Evolutionary conservation across 1,140 invertebrate species (phyloP), one percentile per base, ranked within the genome.

Genomic region (Drosophila takahashii): DNA sequence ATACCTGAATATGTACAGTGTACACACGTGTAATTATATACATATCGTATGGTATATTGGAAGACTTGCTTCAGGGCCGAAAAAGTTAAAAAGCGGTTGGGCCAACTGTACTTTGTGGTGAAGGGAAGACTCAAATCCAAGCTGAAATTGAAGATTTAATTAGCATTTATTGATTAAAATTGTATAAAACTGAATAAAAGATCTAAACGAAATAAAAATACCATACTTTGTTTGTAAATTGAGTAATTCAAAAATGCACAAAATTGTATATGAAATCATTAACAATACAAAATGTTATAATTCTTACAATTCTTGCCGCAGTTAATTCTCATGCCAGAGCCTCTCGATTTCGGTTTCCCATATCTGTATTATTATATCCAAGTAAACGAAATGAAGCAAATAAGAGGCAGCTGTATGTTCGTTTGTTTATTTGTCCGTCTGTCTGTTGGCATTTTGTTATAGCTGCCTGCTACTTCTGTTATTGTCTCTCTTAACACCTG

Each of bases 401-500:
- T 70, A 81, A 62, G 66, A 36, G 56, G 36, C 66, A 77, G 54
- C 59, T 81, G 75, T 76, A 15, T 16, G 48, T 10, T 34, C 26
- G 26, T 34, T 44, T 51, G 47, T 48, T 48, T 32, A 29, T 29
- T 29, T 26, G 47, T 10, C 62, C 69, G 74, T 77, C 71, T 71
- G 77, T 69, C 54, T 69, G 64, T 45, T 64, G 56, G 26, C 27
- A n/a, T 32, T 48, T 70, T 56, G 18, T 47, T 54, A 10, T 34
- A 45, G 29, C 18, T 42, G 61, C 29, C 36, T 53, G 54, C 41
- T 36, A 27, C 27, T 32, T 15, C 34, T 74, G 48, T 41, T 54
- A 29, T 64, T 56, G 53, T 41, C 11, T 50, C 41, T 39, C 62
- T 81, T 64, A 76, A 81, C 78, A 80, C 77, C 77, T 79, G 77